These are phyloP conservation scores for Anoura caudifer DNA, from an alignment of 2,113 vertebrate species.

Conservation along the genomic window DNA sequence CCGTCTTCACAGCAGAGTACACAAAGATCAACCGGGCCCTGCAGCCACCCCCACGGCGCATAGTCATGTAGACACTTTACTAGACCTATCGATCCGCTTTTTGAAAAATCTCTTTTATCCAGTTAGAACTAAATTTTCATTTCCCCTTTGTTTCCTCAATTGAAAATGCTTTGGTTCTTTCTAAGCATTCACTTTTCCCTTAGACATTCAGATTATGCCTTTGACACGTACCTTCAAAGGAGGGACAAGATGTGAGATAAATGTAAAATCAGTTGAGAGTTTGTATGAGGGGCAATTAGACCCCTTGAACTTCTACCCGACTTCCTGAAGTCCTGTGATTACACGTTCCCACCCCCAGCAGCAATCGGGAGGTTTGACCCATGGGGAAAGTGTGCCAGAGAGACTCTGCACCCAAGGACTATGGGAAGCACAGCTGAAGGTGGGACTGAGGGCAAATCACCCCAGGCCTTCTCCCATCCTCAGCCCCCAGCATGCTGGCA, in stretches of 20 bases:
- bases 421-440: not conserved
- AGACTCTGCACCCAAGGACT: not conserved
- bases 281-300: not conserved
- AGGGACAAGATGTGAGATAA: not conserved
- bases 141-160: not conserved
- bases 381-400: not conserved
- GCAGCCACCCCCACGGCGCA: not conserved
- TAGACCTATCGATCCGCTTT: not conserved
- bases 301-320: not conserved
- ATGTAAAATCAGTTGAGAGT: not conserved
- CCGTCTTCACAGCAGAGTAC: conserved; percentile 3
- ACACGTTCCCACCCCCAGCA: not conserved
- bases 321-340: not conserved
- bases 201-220: not conserved
- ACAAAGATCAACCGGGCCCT: not conserved
- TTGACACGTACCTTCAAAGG: not conserved
- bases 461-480: no score
- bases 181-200: not conserved
- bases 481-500: not conserved
- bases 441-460: not conserved
- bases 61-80: not conserved
- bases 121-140: not conserved
- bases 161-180: not conserved
- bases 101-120: not conserved
- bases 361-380: not conserved